A percentile compares a stretch with the other conserved stretches of the same genome.
Conservation (phyloP, 1,140 invertebrate genomes). For the Diuraphis noxia region DNA sequence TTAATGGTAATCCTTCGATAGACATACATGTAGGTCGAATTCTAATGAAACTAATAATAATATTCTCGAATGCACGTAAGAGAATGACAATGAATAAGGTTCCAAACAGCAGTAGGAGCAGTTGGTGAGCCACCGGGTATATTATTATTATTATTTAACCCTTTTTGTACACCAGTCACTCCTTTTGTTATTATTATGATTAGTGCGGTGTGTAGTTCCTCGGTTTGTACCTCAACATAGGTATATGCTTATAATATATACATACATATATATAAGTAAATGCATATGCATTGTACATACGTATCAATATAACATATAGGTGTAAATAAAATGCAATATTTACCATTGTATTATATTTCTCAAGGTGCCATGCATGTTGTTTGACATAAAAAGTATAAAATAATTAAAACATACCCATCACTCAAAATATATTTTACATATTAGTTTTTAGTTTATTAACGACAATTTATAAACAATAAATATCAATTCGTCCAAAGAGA, state of each 20-base stretch:
- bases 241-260: neutral
- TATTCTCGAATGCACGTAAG: conserved; percentile 12
- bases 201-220: conserved; percentile 16
- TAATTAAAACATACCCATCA: neutral
- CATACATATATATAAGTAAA: neutral
- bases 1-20: conserved; percentile 3
- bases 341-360: neutral
- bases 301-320: neutral
- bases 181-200: conserved; percentile 48
- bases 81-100: conserved; percentile 52
- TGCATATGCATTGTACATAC: no score
- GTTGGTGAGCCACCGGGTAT: conserved; percentile 51
- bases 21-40: conserved; percentile 26
- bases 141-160: conserved; percentile 43
- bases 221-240: neutral
- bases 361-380: neutral
- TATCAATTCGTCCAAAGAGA: neutral
- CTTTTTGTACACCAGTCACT: conserved; percentile 29
- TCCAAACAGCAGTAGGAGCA: conserved; percentile 34
- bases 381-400: neutral
- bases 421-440: neutral
- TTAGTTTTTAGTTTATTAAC: neutral
- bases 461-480: neutral
- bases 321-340: conserved; percentile 12
- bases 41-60: conserved; percentile 40